Base-by-base conservation (phyloP, 2,888 invertebrate species). In the Eurytoma adleriae region DNA sequence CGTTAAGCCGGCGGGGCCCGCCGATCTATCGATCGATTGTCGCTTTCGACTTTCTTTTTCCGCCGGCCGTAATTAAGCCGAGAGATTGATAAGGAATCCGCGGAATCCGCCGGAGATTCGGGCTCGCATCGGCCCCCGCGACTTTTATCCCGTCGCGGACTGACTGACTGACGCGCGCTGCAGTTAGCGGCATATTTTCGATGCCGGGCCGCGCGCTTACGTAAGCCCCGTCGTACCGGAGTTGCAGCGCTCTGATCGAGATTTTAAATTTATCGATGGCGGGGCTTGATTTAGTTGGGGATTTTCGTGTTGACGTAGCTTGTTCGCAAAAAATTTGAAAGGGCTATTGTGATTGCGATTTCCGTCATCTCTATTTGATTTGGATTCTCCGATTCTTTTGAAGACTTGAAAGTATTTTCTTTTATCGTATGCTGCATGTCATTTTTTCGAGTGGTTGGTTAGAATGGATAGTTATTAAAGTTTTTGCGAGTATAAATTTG, bases 41-140 rank as follows among this genome's bases (percentile, higher is more conserved):
- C 78, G 73, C 78, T 78, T 78, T 78, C 78, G 78, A 78, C 72
- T 78, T 78, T 78, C 78, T 61, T 78, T 78, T 50, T 27, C 12
- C 57, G 48, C 24, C 69, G 59, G 50, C 4, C 4, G 56, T 75
- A 67, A 75, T 75, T 67, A 67, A 67, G 40, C 59, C 27, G 52
- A 24, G n/a, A 50, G 10, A 10, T 18, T 24, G 71, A 71, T 59
- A 59, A 71, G 40, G 24, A 7, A 18, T 18, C 40, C 40, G 48
- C 40, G 12, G 30, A 18, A 27, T 40, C 40, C 4, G 30, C 62
- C 27, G 10, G 10, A 10, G 10, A 40, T 40, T 40, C 40, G 40
- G 10, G 10, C 40, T 40, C 1, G 24, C 10, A 40, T 40, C 40
- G 40, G 20, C 67, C 20, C 67, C 20, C 20, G 13, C 67, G 16